phyloP scores from a whole-genome alignment of 1,140 invertebrate species.

The Polyergus mexicanus region DNA sequence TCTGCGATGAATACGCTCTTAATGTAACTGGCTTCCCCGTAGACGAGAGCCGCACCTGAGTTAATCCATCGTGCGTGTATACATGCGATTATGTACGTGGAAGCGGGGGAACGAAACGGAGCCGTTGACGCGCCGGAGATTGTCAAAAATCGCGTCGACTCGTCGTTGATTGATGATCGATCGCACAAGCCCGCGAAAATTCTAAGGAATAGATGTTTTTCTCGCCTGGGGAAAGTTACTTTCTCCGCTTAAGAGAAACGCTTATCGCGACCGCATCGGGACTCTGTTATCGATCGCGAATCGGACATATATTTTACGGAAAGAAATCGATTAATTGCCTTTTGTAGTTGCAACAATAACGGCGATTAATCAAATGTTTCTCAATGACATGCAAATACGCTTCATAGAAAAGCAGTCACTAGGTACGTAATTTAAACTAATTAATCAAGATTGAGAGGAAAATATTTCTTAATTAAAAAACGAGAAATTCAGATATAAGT shows the following conservation, averaged over 20 bases:
- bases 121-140: conserved; percentile 49
- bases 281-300: conserved; percentile 13
- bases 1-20: conserved; percentile 71
- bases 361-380: background rate
- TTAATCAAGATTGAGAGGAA: background rate
- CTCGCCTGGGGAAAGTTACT: conserved; percentile 44
- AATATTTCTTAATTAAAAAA: background rate
- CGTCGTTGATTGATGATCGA: conserved; percentile 40
- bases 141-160: conserved; percentile 52
- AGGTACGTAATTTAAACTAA: background rate
- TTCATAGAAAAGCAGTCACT: background rate
- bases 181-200: conserved; percentile 39
- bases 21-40: conserved; percentile 65
- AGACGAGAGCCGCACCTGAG: conserved; percentile 53
- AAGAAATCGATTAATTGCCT: conserved; percentile 16
- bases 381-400: background rate
- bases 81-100: conserved; percentile 44
- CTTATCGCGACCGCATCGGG: background rate
- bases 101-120: conserved; percentile 49
- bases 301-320: background rate
- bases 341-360: background rate
- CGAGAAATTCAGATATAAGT: background rate
- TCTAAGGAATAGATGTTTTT: conserved; percentile 44
- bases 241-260: conserved; percentile 47
- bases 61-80: conserved; percentile 54